Evolutionary conservation across 2,113 vertebrate species (phyloP).

Genomic region (Cyprinodon brontotheroides): DNA sequence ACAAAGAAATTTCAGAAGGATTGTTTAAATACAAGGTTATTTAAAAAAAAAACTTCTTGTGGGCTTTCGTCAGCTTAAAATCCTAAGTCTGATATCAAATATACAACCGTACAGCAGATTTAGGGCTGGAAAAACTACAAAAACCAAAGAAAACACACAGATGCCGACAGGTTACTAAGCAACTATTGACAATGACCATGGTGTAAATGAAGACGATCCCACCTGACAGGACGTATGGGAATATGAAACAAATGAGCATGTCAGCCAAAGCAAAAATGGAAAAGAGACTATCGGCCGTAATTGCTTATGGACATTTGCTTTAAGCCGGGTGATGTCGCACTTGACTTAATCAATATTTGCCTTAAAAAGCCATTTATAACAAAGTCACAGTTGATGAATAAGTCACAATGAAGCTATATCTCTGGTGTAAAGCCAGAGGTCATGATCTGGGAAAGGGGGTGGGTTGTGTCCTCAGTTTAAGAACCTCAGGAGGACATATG

Average conservation of each 20-base stretch:
- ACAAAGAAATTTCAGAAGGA: no score
- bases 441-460: constrained; percentile 42
- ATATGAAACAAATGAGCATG: constrained; percentile 70
- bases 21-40: neutral
- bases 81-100: neutral
- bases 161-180: constrained; percentile 34
- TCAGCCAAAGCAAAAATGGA: constrained; percentile 61
- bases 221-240: constrained; percentile 67
- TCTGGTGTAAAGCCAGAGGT: constrained; percentile 60
- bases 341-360: constrained; percentile 79
- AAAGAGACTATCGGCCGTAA: constrained; percentile 56
- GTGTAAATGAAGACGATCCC: constrained; percentile 21
- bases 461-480: constrained; percentile 19
- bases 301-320: constrained; percentile 80
- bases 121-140: constrained; percentile 8
- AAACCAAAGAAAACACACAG: constrained; percentile 4
- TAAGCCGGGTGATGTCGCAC: constrained; percentile 68
- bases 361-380: constrained; percentile 76
- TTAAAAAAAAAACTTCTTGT: neutral
- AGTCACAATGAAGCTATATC: constrained; percentile 44
- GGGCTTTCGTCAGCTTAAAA: neutral
- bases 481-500: constrained; percentile 49
- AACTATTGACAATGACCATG: constrained; percentile 46
- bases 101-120: neutral
- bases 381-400: constrained; percentile 69